Base-by-base conservation (phyloP, 2,797 vertebrate species). In the Kryptolebias ocellatus region DNA sequence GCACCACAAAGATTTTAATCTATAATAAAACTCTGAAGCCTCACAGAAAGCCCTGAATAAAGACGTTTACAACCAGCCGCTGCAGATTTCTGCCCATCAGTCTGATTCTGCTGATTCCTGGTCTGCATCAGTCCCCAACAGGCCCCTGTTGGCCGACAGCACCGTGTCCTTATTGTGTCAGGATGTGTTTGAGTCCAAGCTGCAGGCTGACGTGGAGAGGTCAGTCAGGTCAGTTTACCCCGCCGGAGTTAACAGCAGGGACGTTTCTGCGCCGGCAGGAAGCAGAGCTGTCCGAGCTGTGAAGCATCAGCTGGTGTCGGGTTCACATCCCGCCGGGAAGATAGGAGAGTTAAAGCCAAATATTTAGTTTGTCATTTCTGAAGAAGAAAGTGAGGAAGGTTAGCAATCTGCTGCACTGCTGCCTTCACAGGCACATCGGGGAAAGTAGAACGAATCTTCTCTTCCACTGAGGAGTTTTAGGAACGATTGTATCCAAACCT, bases 161-260 rank as follows among this genome's bases (percentile, higher is more conserved):
- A 12, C 1, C 0, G 20, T 45, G 87, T 64, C 86, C 83, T 52
- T 34, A 83, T 81, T 88, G 78, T 89, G 89, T 89, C 87, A 79
- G 34, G 7, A 70, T 44, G 67, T 0, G 54, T 91, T 83, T 78
- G 78, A 52, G 66, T 53, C n/a, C 27, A 59, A n/a, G 27, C 49
- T 20, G 27, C 50, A 29, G 50, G 14, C 67, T 77, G 79, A 86
- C 37, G 56, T 27, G 60, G 57, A 83, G 72, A 85, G 51, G 78
- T 60, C 80, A 85, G 90, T 80, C 91, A 92, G 60, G 68, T 85
- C 72, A 1, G n/a, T 82, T 85, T 77, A 84, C 63, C 61, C 10
- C 54, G 42, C n/a, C 57, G 37, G 46, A 34, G 49, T 12, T 60
- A 18, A 59, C 49, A n/a, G 16, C n/a, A 1, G 63, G 66, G 70